Evolutionary conservation across 2,888 invertebrate species (phyloP).

Genomic region (Hylaea fasciaria): DNA sequence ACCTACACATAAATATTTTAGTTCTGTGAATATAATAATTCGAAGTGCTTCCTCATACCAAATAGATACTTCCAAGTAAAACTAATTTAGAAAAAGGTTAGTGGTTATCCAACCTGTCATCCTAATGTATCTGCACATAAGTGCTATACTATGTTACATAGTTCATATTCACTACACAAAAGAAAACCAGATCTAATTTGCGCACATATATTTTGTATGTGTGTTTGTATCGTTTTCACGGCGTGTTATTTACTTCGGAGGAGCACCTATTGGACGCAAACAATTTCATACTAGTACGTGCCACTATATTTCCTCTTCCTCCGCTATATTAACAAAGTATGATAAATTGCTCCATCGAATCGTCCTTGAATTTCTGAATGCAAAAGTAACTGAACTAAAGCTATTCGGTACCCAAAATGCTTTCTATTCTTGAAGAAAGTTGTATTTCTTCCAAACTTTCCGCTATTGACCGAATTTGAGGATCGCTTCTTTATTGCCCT

Average conservation of each 20-base stretch:
- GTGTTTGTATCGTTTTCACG: background rate
- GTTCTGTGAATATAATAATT: no score
- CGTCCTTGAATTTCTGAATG: constrained; percentile 20
- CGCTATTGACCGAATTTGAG: constrained; percentile 31
- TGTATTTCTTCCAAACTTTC: constrained; percentile 29
- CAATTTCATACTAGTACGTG: constrained; percentile 12
- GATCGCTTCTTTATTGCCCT: constrained; percentile 15
- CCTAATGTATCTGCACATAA: no score
- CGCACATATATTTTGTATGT: no score
- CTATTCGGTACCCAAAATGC: constrained; percentile 33
- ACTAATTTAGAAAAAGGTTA: no score
- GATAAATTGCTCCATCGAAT: constrained; percentile 34
- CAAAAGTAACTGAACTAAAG: constrained; percentile 24
- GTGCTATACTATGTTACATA: no score
- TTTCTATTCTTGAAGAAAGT: constrained; percentile 18
- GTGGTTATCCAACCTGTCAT: no score
- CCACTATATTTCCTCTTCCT: constrained; percentile 13
- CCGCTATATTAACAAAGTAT: constrained; percentile 26
- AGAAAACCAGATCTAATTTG: no score
- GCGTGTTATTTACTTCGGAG: constrained; percentile 7
- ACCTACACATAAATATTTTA: no score
- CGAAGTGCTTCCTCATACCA: no score
- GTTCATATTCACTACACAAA: no score
- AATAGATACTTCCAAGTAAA: no score
- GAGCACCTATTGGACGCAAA: constrained; percentile 18